Percentiles rank a stretch among this genome's conserved stretches.
phyloP scores from a whole-genome alignment of 2,888 invertebrate species.

The Rhyacophila evoluta region DNA sequence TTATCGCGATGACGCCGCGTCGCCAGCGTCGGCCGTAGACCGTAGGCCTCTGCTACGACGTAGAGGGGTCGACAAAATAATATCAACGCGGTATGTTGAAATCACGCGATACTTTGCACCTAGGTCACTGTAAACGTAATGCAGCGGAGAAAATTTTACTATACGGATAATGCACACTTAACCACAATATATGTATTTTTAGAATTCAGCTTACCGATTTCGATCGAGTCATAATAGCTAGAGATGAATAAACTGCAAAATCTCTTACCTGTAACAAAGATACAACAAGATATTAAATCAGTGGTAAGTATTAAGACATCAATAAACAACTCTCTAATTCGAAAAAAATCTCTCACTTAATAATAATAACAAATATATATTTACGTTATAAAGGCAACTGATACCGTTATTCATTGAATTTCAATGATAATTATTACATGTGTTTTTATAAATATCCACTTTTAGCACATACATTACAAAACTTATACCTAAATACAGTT shows the following conservation, averaged over 20 bases:
- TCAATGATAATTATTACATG: too few relatives aligned
- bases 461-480: too few relatives aligned
- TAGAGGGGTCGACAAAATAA: neutral
- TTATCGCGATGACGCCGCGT: neutral
- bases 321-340: too few relatives aligned
- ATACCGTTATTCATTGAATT: too few relatives aligned
- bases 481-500: too few relatives aligned
- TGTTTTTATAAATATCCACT: too few relatives aligned
- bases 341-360: too few relatives aligned
- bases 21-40: neutral
- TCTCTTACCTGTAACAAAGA: neutral
- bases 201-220: neutral
- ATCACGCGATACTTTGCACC: neutral
- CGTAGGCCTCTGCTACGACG: neutral
- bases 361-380: too few relatives aligned
- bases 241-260: neutral
- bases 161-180: too few relatives aligned
- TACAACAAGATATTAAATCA: neutral
- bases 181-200: neutral
- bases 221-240: neutral
- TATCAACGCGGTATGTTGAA: neutral
- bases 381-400: too few relatives aligned
- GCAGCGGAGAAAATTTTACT: too few relatives aligned
- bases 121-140: neutral
- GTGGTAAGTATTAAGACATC: too few relatives aligned